These are phyloP conservation scores for Anolis sagrei DNA, from an alignment of 2,113 vertebrate genomes.

Conservation along the genomic window DNA sequence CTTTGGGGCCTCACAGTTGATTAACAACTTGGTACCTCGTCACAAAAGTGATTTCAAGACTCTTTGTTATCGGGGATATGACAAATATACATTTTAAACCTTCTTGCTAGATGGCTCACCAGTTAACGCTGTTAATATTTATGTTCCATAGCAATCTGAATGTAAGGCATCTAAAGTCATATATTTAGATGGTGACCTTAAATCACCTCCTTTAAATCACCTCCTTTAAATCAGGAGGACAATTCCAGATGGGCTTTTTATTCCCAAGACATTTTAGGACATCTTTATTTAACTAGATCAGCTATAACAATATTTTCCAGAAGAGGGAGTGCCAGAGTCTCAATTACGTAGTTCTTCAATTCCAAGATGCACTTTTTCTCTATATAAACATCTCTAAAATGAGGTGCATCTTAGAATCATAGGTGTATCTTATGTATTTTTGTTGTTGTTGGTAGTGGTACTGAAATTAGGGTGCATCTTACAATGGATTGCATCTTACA, in stretches of 20 bases:
- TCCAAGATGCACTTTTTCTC: no score
- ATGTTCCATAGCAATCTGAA: neutral
- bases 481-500: no score
- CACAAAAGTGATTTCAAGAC: neutral
- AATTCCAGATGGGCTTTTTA: neutral
- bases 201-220: neutral
- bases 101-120: rapidly evolving
- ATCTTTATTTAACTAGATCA: neutral
- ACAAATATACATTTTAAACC: neutral
- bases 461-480: no score
- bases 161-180: neutral
- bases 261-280: neutral
- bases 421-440: no score
- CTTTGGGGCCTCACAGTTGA: neutral
- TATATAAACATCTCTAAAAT: no score
- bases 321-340: conserved; percentile 47
- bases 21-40: neutral
- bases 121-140: neutral
- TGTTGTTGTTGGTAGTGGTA: no score
- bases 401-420: no score
- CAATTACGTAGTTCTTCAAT: neutral
- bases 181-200: neutral
- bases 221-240: neutral
- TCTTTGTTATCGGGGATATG: neutral
- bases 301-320: conserved; percentile 6